Evolutionary conservation across 2,888 invertebrate species (phyloP).

Genomic region (Drosophila cracens): DNA sequence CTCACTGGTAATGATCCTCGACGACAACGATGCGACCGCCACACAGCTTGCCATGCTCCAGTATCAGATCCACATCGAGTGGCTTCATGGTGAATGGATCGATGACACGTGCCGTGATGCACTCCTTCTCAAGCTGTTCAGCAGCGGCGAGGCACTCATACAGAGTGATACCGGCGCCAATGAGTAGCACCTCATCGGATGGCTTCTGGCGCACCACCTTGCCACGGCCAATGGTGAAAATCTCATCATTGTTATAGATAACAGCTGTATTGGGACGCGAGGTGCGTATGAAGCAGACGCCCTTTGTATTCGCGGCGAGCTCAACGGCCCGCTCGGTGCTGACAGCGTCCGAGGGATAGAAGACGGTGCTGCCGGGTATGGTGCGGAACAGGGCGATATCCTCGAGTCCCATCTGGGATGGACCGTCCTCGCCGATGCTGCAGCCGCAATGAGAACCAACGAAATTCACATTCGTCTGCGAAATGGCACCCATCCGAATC

Average conservation of each 20-base stretch:
- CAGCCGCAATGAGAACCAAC: constrained; percentile 99
- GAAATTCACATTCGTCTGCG: constrained; percentile 98
- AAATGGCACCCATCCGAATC: constrained; percentile 99
- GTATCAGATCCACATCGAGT: constrained; percentile 92
- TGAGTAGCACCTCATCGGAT: constrained; percentile 93
- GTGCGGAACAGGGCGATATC: constrained; percentile 98
- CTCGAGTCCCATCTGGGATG: constrained; percentile 99
- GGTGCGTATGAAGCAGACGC: constrained; percentile 98
- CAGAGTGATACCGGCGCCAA: constrained; percentile 97
- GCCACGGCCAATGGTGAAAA: constrained; percentile 92
- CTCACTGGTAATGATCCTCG: constrained; percentile 98
- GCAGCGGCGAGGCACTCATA: constrained; percentile 96
- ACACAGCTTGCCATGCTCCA: constrained; percentile 90
- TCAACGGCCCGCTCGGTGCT: constrained; percentile 97
- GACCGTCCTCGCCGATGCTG: constrained; percentile 99
- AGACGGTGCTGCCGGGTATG: constrained; percentile 92
- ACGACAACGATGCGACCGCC: constrained; percentile 95
- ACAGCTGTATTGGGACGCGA: constrained; percentile 96
- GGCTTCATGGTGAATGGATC: constrained; percentile 99
- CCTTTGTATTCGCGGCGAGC: constrained; percentile 96
- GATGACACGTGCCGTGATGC: constrained; percentile 92
- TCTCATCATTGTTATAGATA: constrained; percentile 93
- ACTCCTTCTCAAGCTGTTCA: constrained; percentile 89
- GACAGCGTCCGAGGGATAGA: constrained; percentile 96
- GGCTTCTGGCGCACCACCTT: constrained; percentile 91